phyloP scores from a whole-genome alignment of 1,140 invertebrate species.

The Octopus bimaculoides region DNA sequence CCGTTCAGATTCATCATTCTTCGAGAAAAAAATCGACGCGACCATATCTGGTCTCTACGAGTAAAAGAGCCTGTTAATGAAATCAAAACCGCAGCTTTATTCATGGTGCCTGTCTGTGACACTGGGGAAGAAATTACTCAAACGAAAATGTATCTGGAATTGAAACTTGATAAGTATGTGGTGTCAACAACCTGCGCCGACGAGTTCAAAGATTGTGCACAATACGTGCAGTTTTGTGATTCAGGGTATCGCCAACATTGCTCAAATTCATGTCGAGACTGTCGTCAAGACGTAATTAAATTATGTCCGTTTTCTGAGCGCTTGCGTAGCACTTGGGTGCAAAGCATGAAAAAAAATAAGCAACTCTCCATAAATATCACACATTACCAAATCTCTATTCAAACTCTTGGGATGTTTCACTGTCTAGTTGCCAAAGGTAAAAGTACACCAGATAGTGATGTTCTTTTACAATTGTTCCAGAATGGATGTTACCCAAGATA shows the following conservation, averaged over 20 bases:
- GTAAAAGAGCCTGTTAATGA: slow-evolving; percentile 29
- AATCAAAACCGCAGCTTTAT: slow-evolving; percentile 30
- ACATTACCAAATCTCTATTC: neutral
- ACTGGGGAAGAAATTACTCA: slow-evolving; percentile 23
- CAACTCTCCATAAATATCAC: slow-evolving; percentile 6
- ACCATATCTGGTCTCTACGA: slow-evolving; percentile 20
- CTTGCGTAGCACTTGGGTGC: slow-evolving; percentile 32
- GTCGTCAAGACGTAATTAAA: slow-evolving; percentile 26
- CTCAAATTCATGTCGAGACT: slow-evolving; percentile 30
- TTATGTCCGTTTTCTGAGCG: slow-evolving; percentile 33
- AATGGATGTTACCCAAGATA: slow-evolving; percentile 42
- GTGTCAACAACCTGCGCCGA: slow-evolving; percentile 37
- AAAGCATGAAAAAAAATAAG: slow-evolving; percentile 9
- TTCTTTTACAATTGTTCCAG: slow-evolving; percentile 33
- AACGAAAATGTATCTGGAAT: slow-evolving; percentile 26
- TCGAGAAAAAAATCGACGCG: neutral
- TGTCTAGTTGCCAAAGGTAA: slow-evolving; percentile 23
- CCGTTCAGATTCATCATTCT: slow-evolving; percentile 34
- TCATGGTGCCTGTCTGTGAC: slow-evolving; percentile 37
- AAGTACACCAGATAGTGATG: slow-evolving; percentile 22
- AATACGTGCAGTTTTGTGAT: slow-evolving; percentile 18
- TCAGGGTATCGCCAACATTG: slow-evolving; percentile 25
- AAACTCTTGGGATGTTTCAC: slow-evolving; percentile 21
- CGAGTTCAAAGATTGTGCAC: slow-evolving; percentile 24
- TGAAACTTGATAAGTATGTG: slow-evolving; percentile 26